phyloP scores from a whole-genome alignment of 2,113 vertebrate species.

The Romanogobio albipinnatus region DNA sequence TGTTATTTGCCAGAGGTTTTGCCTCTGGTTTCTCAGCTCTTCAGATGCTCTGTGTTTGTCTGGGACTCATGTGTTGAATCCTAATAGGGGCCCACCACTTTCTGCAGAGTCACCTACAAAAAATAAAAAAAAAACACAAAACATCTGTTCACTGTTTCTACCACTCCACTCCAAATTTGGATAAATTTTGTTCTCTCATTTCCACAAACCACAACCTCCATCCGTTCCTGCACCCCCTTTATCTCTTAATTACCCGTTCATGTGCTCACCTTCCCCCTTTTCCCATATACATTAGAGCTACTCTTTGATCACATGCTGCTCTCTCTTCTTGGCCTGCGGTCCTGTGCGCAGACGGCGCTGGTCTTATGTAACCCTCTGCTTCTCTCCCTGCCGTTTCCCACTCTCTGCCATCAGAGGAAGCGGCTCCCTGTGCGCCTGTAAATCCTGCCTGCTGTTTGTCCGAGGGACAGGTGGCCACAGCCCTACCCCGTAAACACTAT shows the following conservation, averaged over 20 bases:
- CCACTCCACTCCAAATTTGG: not conserved
- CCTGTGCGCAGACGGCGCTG: constrained; percentile 55
- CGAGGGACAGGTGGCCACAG: constrained; percentile 77
- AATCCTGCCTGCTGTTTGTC: constrained; percentile 64
- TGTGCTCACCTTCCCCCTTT: not conserved
- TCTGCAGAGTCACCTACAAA: constrained; percentile 66
- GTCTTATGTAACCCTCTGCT: constrained; percentile 54
- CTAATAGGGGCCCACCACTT: constrained; percentile 69
- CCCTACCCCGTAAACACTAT: constrained; percentile 74
- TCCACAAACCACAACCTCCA: not conserved
- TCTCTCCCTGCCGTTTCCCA: constrained; percentile 27
- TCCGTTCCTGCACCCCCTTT: not conserved
- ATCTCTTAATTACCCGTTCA: not conserved
- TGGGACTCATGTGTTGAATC: constrained; percentile 73
- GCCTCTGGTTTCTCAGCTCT: constrained; percentile 32
- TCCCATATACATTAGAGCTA: not conserved
- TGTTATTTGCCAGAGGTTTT: constrained; percentile 41
- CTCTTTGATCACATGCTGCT: constrained; percentile 10
- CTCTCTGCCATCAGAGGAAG: constrained; percentile 41
- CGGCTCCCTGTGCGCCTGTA: constrained; percentile 43
- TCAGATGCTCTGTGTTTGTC: constrained; percentile 50
- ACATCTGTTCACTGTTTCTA: constrained; percentile 13
- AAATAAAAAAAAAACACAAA: not conserved
- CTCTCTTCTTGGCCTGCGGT: constrained; percentile 53
- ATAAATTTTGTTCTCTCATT: not conserved